Evolutionary conservation across 2,888 invertebrate species (phyloP), one percentile per base, ranked within the genome.

Genomic region (Scaptomyza parva): DNA sequence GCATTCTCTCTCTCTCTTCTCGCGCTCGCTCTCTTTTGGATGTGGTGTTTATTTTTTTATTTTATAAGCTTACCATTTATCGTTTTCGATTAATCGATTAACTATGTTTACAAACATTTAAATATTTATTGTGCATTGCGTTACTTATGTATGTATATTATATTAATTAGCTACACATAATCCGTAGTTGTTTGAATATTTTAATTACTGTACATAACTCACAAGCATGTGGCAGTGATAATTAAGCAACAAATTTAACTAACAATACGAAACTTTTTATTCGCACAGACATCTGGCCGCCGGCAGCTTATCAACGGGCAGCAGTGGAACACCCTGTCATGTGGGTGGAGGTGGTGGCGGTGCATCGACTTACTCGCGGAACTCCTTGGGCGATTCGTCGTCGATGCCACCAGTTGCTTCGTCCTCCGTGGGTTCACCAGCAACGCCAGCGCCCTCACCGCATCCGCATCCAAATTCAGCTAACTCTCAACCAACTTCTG

Each of bases 401-500:
- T 90, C 90, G 51, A 88, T 91, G 90, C 89, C 91, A 9, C 88
- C 91, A 61, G 89, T 69, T 4, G 66, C 69, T 0, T 43, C 73
- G 6, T 75, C 91, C 20, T 94, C 94, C 8, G 94, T 94, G 40
- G 95, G 93, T 2, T 93, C 95, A 60, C 94, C 96, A 59, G 93
- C 95, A 66, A 94, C 95, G 70, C 93, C 94, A 62, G 93, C 94
- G 45, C 93, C 94, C 61, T 93, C 94, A 39, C 94, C 95, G 3
- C 95, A 95, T 53, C 96, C 95, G 24, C 95, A 95, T 45, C 90
- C 91, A 18, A 91, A 91, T 75, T 92, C 91, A 55, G 94, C 95
- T 57, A 94, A 95, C 78, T 95, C 95, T 69, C 95, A 96, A 86
- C 95, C 94, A 71, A 94, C 95, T 9, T 94, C 95, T 12, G 94